These are phyloP conservation scores for Ariopsis seemanni DNA, from an alignment of 2,113 vertebrate species.

Conservation along the genomic window DNA sequence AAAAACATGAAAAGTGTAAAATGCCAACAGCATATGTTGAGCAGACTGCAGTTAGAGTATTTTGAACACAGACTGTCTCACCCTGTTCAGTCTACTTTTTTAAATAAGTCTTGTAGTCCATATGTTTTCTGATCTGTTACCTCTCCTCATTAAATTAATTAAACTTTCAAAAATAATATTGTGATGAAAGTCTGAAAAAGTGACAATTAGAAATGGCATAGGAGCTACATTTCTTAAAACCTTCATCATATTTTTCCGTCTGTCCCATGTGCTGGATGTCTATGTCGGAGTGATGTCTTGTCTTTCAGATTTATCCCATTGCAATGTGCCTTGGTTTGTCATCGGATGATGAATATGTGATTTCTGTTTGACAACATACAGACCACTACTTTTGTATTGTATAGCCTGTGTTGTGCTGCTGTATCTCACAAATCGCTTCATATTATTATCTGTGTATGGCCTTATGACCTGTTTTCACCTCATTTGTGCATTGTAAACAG, in stretches of 20 bases:
- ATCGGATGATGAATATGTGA: background rate
- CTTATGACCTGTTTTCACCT: background rate
- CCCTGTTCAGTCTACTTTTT: constrained; percentile 1
- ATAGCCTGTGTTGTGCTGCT: background rate
- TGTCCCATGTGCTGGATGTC: background rate
- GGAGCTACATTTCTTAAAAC: background rate
- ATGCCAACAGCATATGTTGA: constrained; percentile 8
- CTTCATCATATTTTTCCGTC: background rate
- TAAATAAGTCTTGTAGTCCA: constrained; percentile 24
- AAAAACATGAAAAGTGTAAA: too few relatives aligned
- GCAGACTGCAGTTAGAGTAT: constrained; percentile 32
- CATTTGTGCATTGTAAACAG: background rate
- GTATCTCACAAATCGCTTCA: background rate
- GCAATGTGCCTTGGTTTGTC: background rate
- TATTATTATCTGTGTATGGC: background rate
- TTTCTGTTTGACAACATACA: background rate
- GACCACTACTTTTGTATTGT: background rate
- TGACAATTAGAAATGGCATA: background rate
- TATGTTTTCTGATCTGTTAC: background rate
- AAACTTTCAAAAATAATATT: too few relatives aligned
- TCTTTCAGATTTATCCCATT: background rate
- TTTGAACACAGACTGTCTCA: constrained; percentile 36
- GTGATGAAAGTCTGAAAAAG: background rate
- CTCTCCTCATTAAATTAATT: too few relatives aligned
- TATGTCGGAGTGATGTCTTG: background rate